Evolutionary conservation across 1,140 invertebrate genomes (phyloP).

Genomic region (Neodiprion virginianus): DNA sequence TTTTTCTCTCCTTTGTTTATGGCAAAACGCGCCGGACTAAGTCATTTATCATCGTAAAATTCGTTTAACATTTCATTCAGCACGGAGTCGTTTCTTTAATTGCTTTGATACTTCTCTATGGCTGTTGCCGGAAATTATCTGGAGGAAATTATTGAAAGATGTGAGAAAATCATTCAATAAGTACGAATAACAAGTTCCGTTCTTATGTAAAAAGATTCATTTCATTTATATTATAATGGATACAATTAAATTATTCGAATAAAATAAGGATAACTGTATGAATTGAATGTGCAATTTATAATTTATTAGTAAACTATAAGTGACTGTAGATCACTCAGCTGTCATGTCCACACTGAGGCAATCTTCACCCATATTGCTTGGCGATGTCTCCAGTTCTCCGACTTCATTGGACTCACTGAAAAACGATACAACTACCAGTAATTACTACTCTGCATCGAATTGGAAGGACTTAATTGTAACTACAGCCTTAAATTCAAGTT

Average conservation of each 20-base stretch:
- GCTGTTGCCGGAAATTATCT: too few relatives aligned
- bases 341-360: constrained; percentile 71
- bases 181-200: constrained; percentile 9
- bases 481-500: background rate
- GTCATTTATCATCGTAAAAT: too few relatives aligned
- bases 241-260: constrained; percentile 37
- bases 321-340: constrained; percentile 48
- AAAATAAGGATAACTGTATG: constrained; percentile 36
- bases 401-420: constrained; percentile 82
- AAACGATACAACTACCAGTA: constrained; percentile 33
- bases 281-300: constrained; percentile 37
- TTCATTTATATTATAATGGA: constrained; percentile 32
- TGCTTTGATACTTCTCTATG: too few relatives aligned
- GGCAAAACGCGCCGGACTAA: too few relatives aligned
- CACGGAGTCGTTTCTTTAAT: too few relatives aligned
- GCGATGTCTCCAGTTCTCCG: constrained; percentile 77
- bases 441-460: background rate
- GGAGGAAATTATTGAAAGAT: too few relatives aligned
- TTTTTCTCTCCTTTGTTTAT: too few relatives aligned
- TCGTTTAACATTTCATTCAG: too few relatives aligned
- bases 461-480: background rate
- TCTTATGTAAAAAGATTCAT: constrained; percentile 43
- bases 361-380: constrained; percentile 74
- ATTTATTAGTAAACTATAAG: constrained; percentile 33
- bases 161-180: background rate